Percentiles rank a stretch among this genome's conserved stretches.
These are phyloP conservation scores for Montipora capricornis DNA, from an alignment of 64 coral and sea anemone species.

Conservation along the genomic window DNA sequence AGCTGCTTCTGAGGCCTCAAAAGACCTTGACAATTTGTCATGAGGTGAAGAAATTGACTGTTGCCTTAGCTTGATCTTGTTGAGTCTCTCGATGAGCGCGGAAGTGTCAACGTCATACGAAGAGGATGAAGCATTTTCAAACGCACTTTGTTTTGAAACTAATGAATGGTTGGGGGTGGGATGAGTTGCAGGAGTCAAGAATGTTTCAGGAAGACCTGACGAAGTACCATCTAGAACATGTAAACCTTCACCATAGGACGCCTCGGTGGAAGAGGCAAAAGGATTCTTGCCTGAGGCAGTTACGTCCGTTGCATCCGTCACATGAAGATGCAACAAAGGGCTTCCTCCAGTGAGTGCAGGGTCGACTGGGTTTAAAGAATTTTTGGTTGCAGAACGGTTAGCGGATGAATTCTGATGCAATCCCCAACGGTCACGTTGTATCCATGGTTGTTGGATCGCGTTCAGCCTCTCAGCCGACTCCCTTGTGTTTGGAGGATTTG, in stretches of 20 bases:
- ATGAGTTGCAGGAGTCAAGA: not conserved
- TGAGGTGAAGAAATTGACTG: conserved; percentile 22
- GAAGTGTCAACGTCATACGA: conserved; percentile 37
- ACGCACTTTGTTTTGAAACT: not conserved
- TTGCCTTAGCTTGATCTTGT: conserved; percentile 64
- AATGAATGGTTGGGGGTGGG: not conserved
- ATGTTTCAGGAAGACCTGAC: not conserved
- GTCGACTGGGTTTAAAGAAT: not conserved
- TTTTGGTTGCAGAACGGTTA: not conserved
- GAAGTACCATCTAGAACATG: not conserved
- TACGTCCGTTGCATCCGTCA: not conserved
- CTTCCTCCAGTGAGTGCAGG: not conserved
- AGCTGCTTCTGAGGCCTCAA: not conserved
- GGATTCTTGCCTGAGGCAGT: not conserved
- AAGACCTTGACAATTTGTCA: not conserved
- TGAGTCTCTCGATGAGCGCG: conserved; percentile 67
- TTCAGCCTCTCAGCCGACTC: conserved; percentile 8
- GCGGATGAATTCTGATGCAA: not conserved
- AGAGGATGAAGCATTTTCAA: not conserved
- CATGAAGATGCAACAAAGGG: not conserved
- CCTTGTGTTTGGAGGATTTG: conserved; percentile 24
- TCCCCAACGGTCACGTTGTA: not conserved
- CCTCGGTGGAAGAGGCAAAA: not conserved
- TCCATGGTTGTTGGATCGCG: not conserved
- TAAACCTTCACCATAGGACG: not conserved